These are phyloP conservation scores for Drosophila infuscata DNA, from an alignment of 2,888 invertebrate genomes.

Conservation along the genomic window DNA sequence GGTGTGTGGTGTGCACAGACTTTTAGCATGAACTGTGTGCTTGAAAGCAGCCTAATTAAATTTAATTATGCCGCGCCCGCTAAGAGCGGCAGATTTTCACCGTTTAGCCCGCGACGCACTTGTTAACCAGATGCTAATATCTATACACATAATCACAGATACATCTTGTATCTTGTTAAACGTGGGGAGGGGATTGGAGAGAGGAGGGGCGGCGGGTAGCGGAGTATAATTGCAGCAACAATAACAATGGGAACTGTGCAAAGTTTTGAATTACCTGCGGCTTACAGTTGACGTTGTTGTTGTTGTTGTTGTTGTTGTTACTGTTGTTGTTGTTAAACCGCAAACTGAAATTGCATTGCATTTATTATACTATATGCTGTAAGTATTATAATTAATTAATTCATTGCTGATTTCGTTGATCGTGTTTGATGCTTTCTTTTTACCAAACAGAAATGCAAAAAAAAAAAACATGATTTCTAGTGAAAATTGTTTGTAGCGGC, in stretches of 20 bases:
- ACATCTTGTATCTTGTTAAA: background rate
- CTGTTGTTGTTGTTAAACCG: slow-evolving; percentile 57
- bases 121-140: slow-evolving; percentile 77
- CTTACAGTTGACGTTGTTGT: slow-evolving; percentile 11
- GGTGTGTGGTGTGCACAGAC: slow-evolving; percentile 14
- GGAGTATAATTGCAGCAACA: slow-evolving; percentile 58
- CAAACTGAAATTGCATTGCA: slow-evolving; percentile 65
- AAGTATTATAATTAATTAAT: slow-evolving; percentile 68
- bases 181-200: background rate
- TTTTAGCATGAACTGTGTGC: slow-evolving; percentile 48
- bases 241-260: slow-evolving; percentile 67
- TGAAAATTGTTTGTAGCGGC: slow-evolving; percentile 48
- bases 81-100: slow-evolving; percentile 72
- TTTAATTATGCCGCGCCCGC: slow-evolving; percentile 75
- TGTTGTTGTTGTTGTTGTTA: slow-evolving; percentile 8
- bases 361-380: slow-evolving; percentile 54
- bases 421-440: slow-evolving; percentile 55
- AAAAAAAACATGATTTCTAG: slow-evolving; percentile 16
- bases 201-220: background rate
- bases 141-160: slow-evolving; percentile 40
- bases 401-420: slow-evolving; percentile 51
- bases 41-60: slow-evolving; percentile 63
- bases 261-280: slow-evolving; percentile 70
- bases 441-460: slow-evolving; percentile 11
- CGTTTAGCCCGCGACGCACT: slow-evolving; percentile 75